A percentile compares a stretch with the other conserved stretches of the same genome.
phyloP scores from a whole-genome alignment of 2,888 invertebrate genomes.

The Masnerella sp. region DNA sequence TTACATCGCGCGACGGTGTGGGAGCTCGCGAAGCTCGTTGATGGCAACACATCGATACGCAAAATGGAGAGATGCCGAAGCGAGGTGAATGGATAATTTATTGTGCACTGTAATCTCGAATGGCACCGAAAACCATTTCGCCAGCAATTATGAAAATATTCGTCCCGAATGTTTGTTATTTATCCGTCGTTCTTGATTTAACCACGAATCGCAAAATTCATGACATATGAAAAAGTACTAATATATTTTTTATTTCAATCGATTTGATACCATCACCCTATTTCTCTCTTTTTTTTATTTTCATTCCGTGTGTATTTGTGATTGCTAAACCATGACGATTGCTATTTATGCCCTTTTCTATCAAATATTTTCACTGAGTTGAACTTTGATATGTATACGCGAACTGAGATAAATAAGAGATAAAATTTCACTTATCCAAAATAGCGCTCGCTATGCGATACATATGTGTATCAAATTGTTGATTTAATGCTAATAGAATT shows the following conservation, averaged over 20 bases:
- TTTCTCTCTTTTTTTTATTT: constrained; percentile 18
- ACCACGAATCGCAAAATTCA: constrained; percentile 42
- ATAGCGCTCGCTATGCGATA: neutral
- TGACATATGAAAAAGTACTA: constrained; percentile 34
- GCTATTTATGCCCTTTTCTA: constrained; percentile 41
- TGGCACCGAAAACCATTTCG: constrained; percentile 55
- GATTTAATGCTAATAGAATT: constrained; percentile 55
- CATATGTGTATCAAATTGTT: constrained; percentile 3
- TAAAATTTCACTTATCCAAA: constrained; percentile 51
- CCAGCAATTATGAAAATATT: constrained; percentile 56
- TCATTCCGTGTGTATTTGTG: constrained; percentile 7
- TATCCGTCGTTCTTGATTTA: constrained; percentile 32
- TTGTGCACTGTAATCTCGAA: constrained; percentile 55
- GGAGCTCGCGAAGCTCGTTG: constrained; percentile 21
- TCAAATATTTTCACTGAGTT: constrained; percentile 41
- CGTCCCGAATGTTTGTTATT: constrained; percentile 36
- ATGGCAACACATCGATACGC: constrained; percentile 54
- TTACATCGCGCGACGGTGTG: constrained; percentile 25
- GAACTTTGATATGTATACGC: constrained; percentile 26
- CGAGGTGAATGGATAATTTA: constrained; percentile 57
- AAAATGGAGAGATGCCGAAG: constrained; percentile 43
- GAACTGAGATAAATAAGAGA: constrained; percentile 39
- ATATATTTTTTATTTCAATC: constrained; percentile 9
- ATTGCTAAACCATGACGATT: constrained; percentile 26
- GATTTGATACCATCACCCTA: neutral